Conservation (phyloP, 1,140 invertebrate genomes). For the Euglossa dilemma region DNA sequence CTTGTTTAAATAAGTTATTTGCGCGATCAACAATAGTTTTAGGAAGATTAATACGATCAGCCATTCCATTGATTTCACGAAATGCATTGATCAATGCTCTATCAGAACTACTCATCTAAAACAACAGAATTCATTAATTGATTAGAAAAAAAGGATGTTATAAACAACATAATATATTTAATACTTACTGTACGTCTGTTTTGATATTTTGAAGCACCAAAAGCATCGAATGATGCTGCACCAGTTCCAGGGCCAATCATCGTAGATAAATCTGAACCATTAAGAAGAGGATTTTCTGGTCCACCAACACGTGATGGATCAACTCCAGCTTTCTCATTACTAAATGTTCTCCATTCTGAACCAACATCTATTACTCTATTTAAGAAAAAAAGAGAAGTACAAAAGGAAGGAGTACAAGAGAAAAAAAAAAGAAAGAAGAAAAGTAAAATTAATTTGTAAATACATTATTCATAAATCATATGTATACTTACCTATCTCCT, state of each 20-base stretch:
- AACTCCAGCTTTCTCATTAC: constrained; percentile 97
- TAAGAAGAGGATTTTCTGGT: constrained; percentile 96
- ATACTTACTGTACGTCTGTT: constrained; percentile 91
- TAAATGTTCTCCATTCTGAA: constrained; percentile 99
- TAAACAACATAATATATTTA: background rate
- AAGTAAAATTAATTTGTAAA: background rate
- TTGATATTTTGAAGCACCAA: constrained; percentile 95
- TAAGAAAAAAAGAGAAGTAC: background rate
- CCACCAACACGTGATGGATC: constrained; percentile 99
- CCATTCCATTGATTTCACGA: constrained; percentile 98
- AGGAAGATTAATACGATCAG: constrained; percentile 97
- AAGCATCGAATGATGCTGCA: constrained; percentile 90
- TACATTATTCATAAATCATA: constrained; percentile 1
- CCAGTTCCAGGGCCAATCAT: constrained; percentile 97
- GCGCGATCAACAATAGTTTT: constrained; percentile 97
- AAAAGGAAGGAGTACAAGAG: too few species aligned
- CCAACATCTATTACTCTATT: constrained; percentile 99
- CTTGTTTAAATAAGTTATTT: constrained; percentile 98
- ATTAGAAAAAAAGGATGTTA: background rate
- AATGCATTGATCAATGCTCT: constrained; percentile 97
- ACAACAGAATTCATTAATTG: constrained; percentile 34
- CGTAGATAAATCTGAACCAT: constrained; percentile 98
- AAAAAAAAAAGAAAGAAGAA: background rate
- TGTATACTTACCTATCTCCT: constrained; percentile 92
- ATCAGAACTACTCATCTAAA: constrained; percentile 94